Percentiles rank a stretch among this genome's conserved stretches.
These are phyloP conservation scores for Alexandromys fortis DNA, from an alignment of 2,113 vertebrate species.

Conservation along the genomic window DNA sequence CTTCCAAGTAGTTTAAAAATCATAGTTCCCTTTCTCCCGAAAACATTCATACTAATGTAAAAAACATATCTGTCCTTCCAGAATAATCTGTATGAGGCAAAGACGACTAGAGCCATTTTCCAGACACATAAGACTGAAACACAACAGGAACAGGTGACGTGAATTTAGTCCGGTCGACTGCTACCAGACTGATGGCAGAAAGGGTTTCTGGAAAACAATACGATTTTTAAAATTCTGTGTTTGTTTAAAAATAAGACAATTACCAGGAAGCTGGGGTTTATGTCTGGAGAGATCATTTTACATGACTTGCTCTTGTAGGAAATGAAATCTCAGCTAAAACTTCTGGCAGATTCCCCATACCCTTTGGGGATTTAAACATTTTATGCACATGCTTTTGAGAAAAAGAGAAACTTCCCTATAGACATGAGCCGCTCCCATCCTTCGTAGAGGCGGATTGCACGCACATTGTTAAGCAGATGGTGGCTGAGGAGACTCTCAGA, in stretches of 20 bases:
- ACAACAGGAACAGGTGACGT: neutral
- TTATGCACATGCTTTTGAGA: conserved; percentile 65
- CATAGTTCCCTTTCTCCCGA: conserved; percentile 13
- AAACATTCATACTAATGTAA: neutral
- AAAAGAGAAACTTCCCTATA: conserved; percentile 52
- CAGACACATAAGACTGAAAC: neutral
- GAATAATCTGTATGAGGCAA: neutral
- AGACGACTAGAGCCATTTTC: neutral
- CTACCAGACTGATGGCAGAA: neutral
- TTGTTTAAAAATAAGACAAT: conserved; percentile 67
- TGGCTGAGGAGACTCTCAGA: conserved; percentile 41
- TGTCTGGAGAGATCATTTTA: conserved; percentile 59
- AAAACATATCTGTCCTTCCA: neutral
- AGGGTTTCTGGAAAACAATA: conserved; percentile 47
- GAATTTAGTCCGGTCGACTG: conserved; percentile 13
- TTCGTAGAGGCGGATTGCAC: conserved; percentile 57
- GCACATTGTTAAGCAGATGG: conserved; percentile 74
- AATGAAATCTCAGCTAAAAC: conserved; percentile 70
- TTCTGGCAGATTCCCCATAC: conserved; percentile 61
- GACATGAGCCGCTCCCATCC: conserved; percentile 50
- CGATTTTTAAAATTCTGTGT: conserved; percentile 41
- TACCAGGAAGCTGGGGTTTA: conserved; percentile 46
- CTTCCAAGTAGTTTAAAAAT: conserved; percentile 24
- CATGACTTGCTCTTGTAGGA: conserved; percentile 53
- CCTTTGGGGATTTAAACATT: conserved; percentile 59